A percentile compares a stretch with the other conserved stretches of the same genome.
Conservation (phyloP, 1,140 invertebrate species). For the Drosophila biarmipes region DNA sequence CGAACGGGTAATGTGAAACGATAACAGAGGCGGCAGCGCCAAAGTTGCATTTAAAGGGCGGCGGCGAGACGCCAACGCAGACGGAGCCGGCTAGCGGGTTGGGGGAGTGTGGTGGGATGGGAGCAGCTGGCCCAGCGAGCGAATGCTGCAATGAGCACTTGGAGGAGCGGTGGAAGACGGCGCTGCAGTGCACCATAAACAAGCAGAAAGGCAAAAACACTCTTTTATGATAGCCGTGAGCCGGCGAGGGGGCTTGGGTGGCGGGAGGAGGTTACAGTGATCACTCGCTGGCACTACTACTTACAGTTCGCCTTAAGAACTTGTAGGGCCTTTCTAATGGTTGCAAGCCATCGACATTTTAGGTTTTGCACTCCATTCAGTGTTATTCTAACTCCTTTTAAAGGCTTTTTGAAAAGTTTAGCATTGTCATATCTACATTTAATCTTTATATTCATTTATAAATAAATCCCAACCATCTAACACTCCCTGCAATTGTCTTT, state of each 20-base stretch:
- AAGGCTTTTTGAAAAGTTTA: no score
- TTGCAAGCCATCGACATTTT: no score
- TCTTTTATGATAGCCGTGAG: conserved; percentile 69
- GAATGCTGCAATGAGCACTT: conserved; percentile 25
- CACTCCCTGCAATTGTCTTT: no score
- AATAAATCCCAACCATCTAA: no score
- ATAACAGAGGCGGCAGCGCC: conserved; percentile 50
- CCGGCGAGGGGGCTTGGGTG: conserved; percentile 3
- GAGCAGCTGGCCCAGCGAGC: conserved; percentile 13
- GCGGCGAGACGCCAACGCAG: conserved; percentile 74
- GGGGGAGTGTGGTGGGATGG: background rate
- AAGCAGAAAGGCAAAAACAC: conserved; percentile 76
- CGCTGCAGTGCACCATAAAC: conserved; percentile 76
- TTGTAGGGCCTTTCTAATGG: no score
- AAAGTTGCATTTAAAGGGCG: conserved; percentile 68
- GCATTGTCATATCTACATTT: no score
- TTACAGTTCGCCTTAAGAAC: background rate
- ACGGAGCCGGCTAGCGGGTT: conserved; percentile 20
- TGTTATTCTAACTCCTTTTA: no score
- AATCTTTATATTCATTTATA: no score
- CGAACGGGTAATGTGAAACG: conserved; percentile 20
- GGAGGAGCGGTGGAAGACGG: conserved; percentile 1
- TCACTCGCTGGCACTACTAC: background rate
- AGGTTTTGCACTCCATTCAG: no score
- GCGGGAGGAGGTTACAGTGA: conserved; percentile 14